Conservation (phyloP, 2,888 invertebrate genomes). For the Meiosimyza platycephala region DNA sequence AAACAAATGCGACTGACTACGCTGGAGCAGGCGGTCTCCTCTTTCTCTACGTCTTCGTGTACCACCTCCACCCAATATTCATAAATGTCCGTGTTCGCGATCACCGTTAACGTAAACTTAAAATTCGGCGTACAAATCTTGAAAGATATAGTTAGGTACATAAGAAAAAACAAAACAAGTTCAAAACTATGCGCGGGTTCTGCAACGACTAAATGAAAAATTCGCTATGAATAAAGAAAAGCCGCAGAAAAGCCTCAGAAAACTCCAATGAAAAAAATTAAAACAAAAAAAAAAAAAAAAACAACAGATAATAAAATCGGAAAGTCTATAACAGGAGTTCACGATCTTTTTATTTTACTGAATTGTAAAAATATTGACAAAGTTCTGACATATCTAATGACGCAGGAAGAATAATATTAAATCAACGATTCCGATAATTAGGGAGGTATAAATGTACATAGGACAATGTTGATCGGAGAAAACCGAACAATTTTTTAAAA, state of each 20-base stretch:
- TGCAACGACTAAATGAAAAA: constrained; percentile 59
- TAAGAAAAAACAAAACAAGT: constrained; percentile 50
- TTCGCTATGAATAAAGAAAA: constrained; percentile 55
- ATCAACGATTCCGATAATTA: no score
- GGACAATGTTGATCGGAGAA: no score
- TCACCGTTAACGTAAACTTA: constrained; percentile 35
- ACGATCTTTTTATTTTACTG: neutral
- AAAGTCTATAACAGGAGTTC: constrained; percentile 5
- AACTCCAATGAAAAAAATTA: constrained; percentile 10
- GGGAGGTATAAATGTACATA: no score
- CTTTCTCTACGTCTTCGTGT: no score
- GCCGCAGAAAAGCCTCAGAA: constrained; percentile 38
- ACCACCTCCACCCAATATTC: neutral
- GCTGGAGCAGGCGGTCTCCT: neutral
- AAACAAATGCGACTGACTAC: neutral
- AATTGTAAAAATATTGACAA: no score
- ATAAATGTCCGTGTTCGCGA: constrained; percentile 24
- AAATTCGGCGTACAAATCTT: constrained; percentile 26
- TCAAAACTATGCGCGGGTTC: constrained; percentile 62
- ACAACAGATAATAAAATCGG: constrained; percentile 27
- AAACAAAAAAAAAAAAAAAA: constrained; percentile 38
- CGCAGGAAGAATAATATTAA: no score
- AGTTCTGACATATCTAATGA: no score
- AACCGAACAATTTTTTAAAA: no score
- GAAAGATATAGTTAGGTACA: neutral